phyloP scores from a whole-genome alignment of 2,113 vertebrate genomes.

The Burhinus oedicnemus region DNA sequence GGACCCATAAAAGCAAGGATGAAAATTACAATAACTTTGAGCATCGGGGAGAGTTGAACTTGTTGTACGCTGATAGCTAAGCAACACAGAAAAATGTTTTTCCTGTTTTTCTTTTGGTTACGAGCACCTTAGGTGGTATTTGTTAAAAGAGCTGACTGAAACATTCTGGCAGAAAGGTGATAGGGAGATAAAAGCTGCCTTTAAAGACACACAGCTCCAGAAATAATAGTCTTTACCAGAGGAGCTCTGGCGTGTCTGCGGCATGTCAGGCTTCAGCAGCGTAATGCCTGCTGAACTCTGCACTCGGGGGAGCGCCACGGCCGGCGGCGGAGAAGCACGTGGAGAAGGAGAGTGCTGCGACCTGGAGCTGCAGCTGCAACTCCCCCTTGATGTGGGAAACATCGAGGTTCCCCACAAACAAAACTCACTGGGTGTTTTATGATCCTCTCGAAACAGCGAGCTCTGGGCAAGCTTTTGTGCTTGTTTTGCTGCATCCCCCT shows the following conservation, averaged over 20 bases:
- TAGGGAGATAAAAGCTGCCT: conserved; percentile 33
- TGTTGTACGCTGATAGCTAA: neutral
- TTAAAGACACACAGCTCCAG: conserved; percentile 20
- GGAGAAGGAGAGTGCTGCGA: neutral
- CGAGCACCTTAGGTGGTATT: conserved; percentile 21
- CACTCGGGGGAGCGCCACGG: rapidly evolving
- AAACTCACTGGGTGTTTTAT: rapidly evolving
- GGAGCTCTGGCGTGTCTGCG: neutral
- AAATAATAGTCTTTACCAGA: neutral
- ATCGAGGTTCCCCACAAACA: no score
- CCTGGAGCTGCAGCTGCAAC: neutral
- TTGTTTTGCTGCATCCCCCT: neutral
- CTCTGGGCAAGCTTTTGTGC: neutral
- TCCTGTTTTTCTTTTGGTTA: conserved; percentile 28
- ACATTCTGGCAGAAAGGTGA: conserved; percentile 41
- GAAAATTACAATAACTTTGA: neutral
- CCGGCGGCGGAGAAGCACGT: neutral
- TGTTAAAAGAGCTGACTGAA: conserved; percentile 31
- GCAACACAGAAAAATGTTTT: conserved; percentile 40
- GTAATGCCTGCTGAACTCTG: neutral
- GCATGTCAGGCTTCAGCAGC: neutral
- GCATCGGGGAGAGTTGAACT: neutral
- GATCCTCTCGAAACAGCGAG: rapidly evolving
- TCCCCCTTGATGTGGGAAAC: neutral
- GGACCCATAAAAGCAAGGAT: neutral